Evolutionary conservation across 1,140 invertebrate species (phyloP).

Genomic region (Papilio machaon): DNA sequence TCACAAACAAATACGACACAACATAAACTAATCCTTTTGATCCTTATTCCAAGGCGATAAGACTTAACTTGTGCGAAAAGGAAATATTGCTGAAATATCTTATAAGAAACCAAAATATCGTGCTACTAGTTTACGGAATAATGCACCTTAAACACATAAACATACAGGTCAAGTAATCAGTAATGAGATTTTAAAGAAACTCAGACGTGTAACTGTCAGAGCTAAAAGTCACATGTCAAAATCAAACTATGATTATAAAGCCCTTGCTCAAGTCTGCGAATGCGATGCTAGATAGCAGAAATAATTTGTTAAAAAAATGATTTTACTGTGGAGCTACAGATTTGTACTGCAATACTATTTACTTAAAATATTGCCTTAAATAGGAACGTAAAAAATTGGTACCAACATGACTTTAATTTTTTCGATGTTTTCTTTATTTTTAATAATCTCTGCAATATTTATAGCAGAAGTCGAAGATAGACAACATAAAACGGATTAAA

Average conservation of each 20-base stretch:
- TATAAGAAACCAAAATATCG: slow-evolving; percentile 36
- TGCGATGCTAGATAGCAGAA: slow-evolving; percentile 40
- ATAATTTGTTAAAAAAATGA: slow-evolving; percentile 43
- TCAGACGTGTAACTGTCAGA: slow-evolving; percentile 61
- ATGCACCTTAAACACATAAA: slow-evolving; percentile 42
- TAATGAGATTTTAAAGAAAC: slow-evolving; percentile 44
- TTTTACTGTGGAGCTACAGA: neutral
- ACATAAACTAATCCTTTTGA: slow-evolving; percentile 42
- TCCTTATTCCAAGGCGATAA: slow-evolving; percentile 45
- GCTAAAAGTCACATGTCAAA: slow-evolving; percentile 63
- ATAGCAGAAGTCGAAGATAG: too few relatives aligned
- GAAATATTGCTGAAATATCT: slow-evolving; percentile 49
- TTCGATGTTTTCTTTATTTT: too few relatives aligned
- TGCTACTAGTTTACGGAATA: slow-evolving; percentile 36
- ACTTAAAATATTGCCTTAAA: neutral
- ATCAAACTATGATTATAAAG: slow-evolving; percentile 61
- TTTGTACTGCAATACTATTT: neutral
- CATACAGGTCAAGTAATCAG: slow-evolving; percentile 33
- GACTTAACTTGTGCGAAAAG: slow-evolving; percentile 43
- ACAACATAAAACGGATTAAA: too few relatives aligned
- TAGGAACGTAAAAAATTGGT: too few relatives aligned
- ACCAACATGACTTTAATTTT: too few relatives aligned
- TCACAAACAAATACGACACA: slow-evolving; percentile 40
- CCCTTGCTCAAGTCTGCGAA: slow-evolving; percentile 52
- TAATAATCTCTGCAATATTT: neutral